phyloP scores from a whole-genome alignment of 2,113 vertebrate species.

The Carettochelys insculpta region DNA sequence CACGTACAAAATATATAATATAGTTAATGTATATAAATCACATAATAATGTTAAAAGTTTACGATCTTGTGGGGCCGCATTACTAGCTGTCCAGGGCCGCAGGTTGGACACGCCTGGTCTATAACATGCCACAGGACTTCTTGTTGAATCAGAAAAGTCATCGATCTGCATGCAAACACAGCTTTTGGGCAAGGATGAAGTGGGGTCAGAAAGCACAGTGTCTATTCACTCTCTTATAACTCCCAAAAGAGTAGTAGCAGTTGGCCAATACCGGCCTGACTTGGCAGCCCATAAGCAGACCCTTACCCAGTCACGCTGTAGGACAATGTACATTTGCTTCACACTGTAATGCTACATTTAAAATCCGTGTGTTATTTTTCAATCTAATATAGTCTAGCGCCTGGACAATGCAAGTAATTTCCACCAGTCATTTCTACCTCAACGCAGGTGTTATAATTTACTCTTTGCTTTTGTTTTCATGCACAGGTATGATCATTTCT shows the following conservation, averaged over 20 bases:
- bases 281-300: neutral
- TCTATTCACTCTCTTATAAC: neutral
- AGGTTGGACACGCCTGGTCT: too few species aligned
- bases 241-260: neutral
- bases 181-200: neutral
- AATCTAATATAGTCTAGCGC: neutral
- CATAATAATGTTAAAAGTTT: too few species aligned
- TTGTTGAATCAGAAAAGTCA: too few species aligned
- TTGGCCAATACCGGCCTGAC: fast-evolving
- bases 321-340: neutral
- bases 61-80: too few species aligned
- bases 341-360: neutral
- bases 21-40: too few species aligned
- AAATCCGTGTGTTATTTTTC: neutral
- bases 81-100: too few species aligned
- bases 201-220: neutral
- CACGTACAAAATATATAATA: too few species aligned
- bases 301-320: neutral
- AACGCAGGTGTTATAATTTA: neutral
- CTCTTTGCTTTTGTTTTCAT: neutral
- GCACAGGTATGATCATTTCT: neutral
- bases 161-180: neutral
- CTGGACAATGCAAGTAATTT: neutral
- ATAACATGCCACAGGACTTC: too few species aligned
- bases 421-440: neutral